These are phyloP conservation scores for Ochotona curzoniae DNA, from an alignment of 2,113 vertebrate genomes.

Conservation along the genomic window DNA sequence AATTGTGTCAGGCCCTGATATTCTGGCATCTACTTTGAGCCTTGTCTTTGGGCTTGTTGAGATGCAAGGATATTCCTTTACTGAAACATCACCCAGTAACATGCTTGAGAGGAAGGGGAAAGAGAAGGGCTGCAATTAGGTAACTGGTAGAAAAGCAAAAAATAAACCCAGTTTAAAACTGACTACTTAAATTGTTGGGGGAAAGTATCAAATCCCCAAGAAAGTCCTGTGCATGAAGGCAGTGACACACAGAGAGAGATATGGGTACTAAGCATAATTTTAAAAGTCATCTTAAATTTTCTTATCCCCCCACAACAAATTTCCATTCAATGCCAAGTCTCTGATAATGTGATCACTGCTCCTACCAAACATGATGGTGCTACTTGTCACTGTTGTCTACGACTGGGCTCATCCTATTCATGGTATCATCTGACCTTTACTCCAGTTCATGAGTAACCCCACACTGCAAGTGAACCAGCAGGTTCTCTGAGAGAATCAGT, in stretches of 20 bases:
- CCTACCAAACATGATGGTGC: neutral
- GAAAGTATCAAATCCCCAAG: neutral
- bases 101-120: neutral
- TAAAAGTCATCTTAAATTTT: neutral
- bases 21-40: neutral
- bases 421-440: neutral
- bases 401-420: neutral
- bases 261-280: neutral
- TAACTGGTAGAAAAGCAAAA: constrained; percentile 8
- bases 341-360: neutral
- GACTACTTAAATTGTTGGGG: neutral
- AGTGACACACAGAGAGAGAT: neutral
- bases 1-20: neutral
- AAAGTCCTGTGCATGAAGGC: neutral
- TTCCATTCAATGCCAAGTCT: neutral
- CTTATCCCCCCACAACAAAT: neutral
- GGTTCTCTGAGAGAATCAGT: neutral
- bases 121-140: neutral
- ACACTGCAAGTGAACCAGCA: neutral
- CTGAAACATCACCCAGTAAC: neutral
- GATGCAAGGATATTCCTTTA: neutral
- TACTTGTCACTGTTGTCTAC: rapidly evolving
- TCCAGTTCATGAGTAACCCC: neutral
- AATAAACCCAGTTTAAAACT: neutral
- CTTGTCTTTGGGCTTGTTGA: neutral